phyloP scores from a whole-genome alignment of 2,797 vertebrate genomes.

The Mareca strepera region DNA sequence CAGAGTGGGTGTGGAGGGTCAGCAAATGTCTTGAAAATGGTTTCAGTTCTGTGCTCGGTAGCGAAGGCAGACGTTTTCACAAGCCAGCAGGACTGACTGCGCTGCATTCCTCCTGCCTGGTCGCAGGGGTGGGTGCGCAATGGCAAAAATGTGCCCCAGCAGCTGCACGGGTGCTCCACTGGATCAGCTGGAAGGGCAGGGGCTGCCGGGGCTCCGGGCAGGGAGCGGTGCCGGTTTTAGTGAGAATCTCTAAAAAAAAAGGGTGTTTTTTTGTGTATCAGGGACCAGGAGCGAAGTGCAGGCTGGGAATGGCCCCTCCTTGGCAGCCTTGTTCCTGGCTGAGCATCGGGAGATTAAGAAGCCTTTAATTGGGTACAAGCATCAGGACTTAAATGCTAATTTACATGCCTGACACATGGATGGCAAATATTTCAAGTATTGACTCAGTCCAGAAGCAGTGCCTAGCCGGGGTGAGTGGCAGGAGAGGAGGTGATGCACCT shows the following conservation, averaged over 20 bases:
- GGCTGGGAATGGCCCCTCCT: neutral
- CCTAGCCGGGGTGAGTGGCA: neutral
- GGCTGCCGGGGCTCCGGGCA: accelerated
- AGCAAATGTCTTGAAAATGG: neutral
- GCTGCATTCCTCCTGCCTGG: neutral
- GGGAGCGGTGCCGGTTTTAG: neutral
- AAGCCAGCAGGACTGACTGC: neutral
- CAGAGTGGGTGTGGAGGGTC: conserved; percentile 3
- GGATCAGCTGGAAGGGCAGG: neutral
- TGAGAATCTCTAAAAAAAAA: accelerated
- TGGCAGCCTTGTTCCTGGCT: neutral
- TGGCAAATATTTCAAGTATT: neutral
- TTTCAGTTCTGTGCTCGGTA: neutral
- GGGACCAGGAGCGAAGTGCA: accelerated
- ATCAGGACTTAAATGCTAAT: neutral
- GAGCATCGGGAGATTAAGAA: neutral
- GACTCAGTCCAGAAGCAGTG: neutral
- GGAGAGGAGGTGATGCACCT: neutral
- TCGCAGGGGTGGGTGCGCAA: neutral
- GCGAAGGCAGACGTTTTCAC: neutral
- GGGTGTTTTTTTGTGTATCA: no score
- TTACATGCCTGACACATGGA: neutral
- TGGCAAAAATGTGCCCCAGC: neutral
- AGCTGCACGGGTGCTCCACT: neutral
- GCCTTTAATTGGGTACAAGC: neutral